Evolutionary conservation across 2,113 vertebrate species (phyloP).

Genomic region (Zosterops pallidus): DNA sequence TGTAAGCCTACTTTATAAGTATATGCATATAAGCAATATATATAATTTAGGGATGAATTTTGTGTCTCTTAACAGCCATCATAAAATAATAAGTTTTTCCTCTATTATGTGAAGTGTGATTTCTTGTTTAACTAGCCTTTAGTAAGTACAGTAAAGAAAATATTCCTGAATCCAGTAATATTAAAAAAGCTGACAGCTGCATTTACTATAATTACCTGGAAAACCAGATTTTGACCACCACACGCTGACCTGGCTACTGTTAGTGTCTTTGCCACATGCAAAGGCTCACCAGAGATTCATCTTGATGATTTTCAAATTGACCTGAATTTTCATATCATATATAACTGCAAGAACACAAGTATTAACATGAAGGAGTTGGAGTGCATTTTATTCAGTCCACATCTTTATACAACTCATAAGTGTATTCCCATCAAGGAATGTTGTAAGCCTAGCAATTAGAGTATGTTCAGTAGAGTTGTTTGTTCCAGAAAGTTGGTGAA

Average conservation of each 20-base stretch:
- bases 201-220: background rate
- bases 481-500: background rate
- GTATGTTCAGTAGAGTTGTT: background rate
- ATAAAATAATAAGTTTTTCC: background rate
- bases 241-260: fast-evolving
- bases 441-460: too few relatives aligned
- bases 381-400: background rate
- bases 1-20: background rate
- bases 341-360: background rate
- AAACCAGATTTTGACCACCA: background rate
- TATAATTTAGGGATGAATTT: background rate
- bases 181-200: background rate
- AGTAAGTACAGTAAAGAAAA: background rate
- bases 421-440: too few relatives aligned
- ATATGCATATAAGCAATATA: background rate
- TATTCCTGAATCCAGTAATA: background rate
- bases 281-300: background rate
- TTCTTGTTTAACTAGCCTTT: background rate
- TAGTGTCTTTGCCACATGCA: background rate
- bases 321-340: background rate
- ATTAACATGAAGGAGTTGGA: background rate
- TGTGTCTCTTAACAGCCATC: background rate
- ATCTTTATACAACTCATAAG: too few relatives aligned
- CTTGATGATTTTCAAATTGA: background rate
- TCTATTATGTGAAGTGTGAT: background rate